Base-by-base conservation (phyloP, 2,113 vertebrate species). In the Psilopogon haemacephalus region DNA sequence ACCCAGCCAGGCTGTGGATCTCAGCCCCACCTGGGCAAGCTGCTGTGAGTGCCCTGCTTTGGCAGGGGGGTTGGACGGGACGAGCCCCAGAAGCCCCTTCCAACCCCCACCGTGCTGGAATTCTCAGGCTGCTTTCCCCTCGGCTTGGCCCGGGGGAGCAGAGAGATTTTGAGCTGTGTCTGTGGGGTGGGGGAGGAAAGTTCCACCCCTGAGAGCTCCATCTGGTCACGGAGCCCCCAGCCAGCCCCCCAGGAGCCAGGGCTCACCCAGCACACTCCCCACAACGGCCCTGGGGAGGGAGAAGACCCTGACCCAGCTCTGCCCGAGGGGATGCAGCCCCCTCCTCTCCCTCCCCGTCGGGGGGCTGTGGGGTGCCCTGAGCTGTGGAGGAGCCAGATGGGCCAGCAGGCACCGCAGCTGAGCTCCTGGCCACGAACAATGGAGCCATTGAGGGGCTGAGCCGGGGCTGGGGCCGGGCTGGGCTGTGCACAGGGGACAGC, bases 381-480 rank as follows among this genome's bases (percentile, higher is more conserved):
- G 48, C 44, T 0, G 1, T 84, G 83, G 38, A 72, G 93, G 86
- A 96, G 96, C 92, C 93, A 89, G 96, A 58, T 89, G 1, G 89
- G 85, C 94, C 11, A 50, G 44, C 65, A 26, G 59, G 52, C 26
- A 2, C 85, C 2, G 35, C 70, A 56, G 95, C 82, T 79, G 92
- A 90, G 95, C 93, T 94, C 89, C 89, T 1, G 3, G 86, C 67
- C 71, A 60, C 4, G 30, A 96, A 98, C 97, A 97, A 97, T 97
- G 97, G 80, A 52, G 77, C 94, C 95, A 95, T 98, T 97, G 97
- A 97, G 86, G 92, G 92, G 59, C 83, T 68, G 77, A 90, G 94
- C 94, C 16, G 59, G 89, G 94, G 79, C 63, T 88, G 90, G 89
- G 85, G 64, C 80, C 84, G 2, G 5, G 90, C 80, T 76, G 2